A percentile compares a stretch with the other conserved stretches of the same genome.
These are phyloP conservation scores for Eucidaris tribuloides DNA, from an alignment of 35 echinoderm and acorn worm genomes.

Conservation along the genomic window DNA sequence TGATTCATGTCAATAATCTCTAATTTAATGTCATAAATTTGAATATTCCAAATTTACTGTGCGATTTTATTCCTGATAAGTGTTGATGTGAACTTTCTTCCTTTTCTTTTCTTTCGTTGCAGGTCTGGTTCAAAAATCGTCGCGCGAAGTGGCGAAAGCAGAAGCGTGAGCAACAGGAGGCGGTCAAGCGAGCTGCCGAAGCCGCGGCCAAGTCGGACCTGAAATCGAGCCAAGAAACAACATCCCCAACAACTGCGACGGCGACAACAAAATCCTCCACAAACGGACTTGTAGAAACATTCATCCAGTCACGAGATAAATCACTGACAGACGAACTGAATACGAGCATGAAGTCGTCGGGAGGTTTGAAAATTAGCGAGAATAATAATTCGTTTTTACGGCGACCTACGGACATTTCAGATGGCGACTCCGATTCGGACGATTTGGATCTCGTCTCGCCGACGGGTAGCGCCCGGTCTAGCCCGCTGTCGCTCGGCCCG, in stretches of 20 bases:
- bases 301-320: too few species aligned
- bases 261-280: not conserved
- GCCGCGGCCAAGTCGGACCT: conserved; percentile 22
- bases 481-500: not conserved
- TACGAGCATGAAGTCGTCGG: too few species aligned
- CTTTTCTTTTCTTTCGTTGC: conserved; percentile 13
- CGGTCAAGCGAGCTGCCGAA: conserved; percentile 61
- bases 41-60: too few species aligned
- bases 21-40: too few species aligned
- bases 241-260: not conserved
- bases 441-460: not conserved
- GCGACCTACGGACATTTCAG: not conserved
- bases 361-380: too few species aligned
- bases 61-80: too few species aligned
- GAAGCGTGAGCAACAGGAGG: conserved; percentile 84
- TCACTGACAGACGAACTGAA: too few species aligned
- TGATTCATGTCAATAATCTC: too few species aligned
- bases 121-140: conserved; percentile 99
- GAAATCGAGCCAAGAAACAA: not conserved
- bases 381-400: not conserved
- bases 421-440: not conserved
- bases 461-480: conserved; percentile 2
- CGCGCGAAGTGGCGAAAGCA: conserved; percentile 97
- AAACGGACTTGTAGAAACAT: not conserved
- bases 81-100: too few species aligned